These are phyloP conservation scores for Mylabris sibirica DNA, from an alignment of 2,888 invertebrate species.

Conservation along the genomic window DNA sequence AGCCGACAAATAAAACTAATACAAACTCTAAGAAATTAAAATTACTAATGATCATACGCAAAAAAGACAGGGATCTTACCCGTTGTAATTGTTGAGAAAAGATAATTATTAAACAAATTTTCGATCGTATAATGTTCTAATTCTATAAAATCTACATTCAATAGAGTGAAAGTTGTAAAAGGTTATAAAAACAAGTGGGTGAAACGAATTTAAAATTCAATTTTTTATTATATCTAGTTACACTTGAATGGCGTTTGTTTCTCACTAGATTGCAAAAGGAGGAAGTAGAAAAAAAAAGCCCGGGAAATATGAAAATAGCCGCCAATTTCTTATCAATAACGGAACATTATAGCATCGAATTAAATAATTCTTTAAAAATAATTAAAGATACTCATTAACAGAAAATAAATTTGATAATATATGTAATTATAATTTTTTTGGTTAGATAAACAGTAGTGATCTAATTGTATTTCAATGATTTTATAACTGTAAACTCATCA, in stretches of 20 bases:
- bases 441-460: neutral
- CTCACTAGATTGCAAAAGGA: neutral
- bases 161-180: slow-evolving; percentile 4
- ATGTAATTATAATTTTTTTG: neutral
- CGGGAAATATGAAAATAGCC: slow-evolving; percentile 7
- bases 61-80: neutral
- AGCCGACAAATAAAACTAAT: neutral
- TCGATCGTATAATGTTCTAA: neutral
- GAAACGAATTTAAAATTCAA: neutral
- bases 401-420: neutral
- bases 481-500: slow-evolving; percentile 9
- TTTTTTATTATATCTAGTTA: neutral
- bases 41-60: no score
- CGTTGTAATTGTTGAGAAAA: neutral
- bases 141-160: neutral
- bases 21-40: neutral
- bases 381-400: neutral
- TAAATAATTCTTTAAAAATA: neutral
- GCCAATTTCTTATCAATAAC: slow-evolving; percentile 11
- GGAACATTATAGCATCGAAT: neutral
- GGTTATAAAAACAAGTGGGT: neutral
- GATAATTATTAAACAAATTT: neutral
- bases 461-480: slow-evolving; percentile 10
- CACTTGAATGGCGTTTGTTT: neutral
- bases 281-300: neutral